phyloP scores from a whole-genome alignment of 2,797 vertebrate species.

The Siniperca undulata region DNA sequence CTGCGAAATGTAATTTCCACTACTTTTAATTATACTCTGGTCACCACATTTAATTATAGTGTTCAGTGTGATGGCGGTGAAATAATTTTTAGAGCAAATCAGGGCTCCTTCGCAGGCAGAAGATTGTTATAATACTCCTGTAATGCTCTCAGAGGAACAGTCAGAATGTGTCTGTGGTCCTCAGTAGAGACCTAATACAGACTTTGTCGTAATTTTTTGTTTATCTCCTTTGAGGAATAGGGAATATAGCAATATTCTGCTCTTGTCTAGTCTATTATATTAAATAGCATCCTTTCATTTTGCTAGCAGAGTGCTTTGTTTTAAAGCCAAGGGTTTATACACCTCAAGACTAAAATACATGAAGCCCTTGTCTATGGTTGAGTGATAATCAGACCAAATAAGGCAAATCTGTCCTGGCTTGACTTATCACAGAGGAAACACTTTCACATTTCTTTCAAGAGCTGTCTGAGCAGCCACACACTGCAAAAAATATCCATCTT shows the following conservation, averaged over 20 bases:
- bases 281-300: neutral
- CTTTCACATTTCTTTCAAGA: conserved; percentile 5
- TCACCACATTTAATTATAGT: conserved; percentile 47
- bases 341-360: neutral
- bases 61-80: conserved; percentile 23
- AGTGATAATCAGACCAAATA: conserved; percentile 38
- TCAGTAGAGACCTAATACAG: neutral
- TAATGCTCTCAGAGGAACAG: conserved; percentile 16
- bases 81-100: conserved; percentile 28
- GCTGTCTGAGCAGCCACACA: neutral
- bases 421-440: conserved; percentile 24
- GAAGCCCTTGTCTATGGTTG: neutral
- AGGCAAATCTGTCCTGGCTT: conserved; percentile 23
- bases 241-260: conserved; percentile 4
- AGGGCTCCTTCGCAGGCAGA: neutral
- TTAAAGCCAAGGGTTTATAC: neutral
- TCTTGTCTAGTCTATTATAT: conserved; percentile 9
- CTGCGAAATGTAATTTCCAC: conserved; percentile 31
- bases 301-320: neutral
- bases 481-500: conserved; percentile 19
- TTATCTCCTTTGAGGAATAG: conserved; percentile 3
- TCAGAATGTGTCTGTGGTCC: neutral
- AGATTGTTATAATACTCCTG: neutral
- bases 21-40: conserved; percentile 53
- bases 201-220: conserved; percentile 28